These are phyloP conservation scores for Suillia variegata DNA, from an alignment of 2,888 invertebrate species.

Conservation along the genomic window DNA sequence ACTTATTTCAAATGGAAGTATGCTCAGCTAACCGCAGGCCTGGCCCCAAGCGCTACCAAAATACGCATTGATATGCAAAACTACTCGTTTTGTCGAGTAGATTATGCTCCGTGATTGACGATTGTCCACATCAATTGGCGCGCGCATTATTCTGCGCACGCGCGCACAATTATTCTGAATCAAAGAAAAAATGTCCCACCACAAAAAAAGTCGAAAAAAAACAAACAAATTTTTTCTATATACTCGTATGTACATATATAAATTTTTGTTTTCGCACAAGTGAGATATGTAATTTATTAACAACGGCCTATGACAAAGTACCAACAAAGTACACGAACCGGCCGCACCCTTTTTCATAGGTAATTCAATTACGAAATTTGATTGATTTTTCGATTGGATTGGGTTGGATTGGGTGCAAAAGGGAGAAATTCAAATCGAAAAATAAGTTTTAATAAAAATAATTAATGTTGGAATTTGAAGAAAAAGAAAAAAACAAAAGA, in stretches of 20 bases:
- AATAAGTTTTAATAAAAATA: no score
- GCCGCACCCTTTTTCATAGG: neutral
- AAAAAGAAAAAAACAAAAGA: neutral
- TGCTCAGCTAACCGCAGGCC: neutral
- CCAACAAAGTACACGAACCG: neutral
- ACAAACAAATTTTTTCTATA: neutral
- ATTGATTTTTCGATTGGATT: constrained; percentile 2
- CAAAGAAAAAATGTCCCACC: constrained; percentile 22
- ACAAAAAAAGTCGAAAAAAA: neutral
- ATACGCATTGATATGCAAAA: constrained; percentile 10
- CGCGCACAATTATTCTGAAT: constrained; percentile 52
- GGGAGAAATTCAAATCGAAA: constrained; percentile 10
- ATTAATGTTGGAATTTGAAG: no score
- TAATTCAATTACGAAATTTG: neutral
- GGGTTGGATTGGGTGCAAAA: constrained; percentile 15
- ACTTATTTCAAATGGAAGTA: no score
- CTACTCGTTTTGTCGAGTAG: neutral
- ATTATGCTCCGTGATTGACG: constrained; percentile 14
- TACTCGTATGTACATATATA: neutral
- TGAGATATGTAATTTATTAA: neutral
- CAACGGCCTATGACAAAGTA: neutral
- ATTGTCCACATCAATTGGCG: constrained; percentile 21
- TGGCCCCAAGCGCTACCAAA: neutral
- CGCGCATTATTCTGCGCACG: constrained; percentile 46
- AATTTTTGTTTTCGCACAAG: neutral